Conservation (phyloP, 2,797 vertebrate species). For the Xerus rutilus region DNA sequence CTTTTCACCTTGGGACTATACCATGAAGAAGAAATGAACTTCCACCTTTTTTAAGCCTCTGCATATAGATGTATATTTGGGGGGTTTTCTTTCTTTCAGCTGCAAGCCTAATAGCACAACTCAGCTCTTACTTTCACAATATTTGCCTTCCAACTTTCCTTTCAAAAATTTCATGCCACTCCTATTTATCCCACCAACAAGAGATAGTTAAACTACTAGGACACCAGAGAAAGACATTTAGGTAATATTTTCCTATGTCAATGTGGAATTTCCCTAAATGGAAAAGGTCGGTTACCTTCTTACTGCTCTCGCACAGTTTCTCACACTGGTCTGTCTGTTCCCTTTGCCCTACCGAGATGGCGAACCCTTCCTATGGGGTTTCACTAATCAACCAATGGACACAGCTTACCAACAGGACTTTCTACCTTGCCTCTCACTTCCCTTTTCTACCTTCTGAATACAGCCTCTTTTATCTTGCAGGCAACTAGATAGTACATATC, state of each 20-base stretch:
- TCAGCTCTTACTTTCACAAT: neutral
- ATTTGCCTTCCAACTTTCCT: neutral
- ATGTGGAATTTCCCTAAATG: neutral
- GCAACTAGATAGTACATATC: neutral
- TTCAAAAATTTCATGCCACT: constrained; percentile 8
- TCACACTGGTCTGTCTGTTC: neutral
- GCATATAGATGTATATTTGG: neutral
- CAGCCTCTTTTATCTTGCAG: neutral
- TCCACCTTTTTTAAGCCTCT: neutral
- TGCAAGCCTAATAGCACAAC: neutral
- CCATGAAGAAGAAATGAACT: neutral
- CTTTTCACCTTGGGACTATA: neutral
- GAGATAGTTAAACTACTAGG: neutral
- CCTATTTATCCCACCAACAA: neutral
- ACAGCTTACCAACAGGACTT: neutral
- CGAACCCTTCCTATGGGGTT: neutral
- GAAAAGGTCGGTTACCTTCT: neutral
- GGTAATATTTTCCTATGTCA: neutral
- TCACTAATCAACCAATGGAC: neutral
- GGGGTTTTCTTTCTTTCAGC: neutral
- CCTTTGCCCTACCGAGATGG: neutral
- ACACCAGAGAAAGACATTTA: neutral
- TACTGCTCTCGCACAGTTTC: neutral
- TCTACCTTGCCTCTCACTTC: constrained; percentile 9
- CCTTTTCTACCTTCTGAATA: neutral